Evolutionary conservation across 2,888 invertebrate species (phyloP), one percentile per base, ranked within the genome.

Genomic region (Cephus sareptanus): DNA sequence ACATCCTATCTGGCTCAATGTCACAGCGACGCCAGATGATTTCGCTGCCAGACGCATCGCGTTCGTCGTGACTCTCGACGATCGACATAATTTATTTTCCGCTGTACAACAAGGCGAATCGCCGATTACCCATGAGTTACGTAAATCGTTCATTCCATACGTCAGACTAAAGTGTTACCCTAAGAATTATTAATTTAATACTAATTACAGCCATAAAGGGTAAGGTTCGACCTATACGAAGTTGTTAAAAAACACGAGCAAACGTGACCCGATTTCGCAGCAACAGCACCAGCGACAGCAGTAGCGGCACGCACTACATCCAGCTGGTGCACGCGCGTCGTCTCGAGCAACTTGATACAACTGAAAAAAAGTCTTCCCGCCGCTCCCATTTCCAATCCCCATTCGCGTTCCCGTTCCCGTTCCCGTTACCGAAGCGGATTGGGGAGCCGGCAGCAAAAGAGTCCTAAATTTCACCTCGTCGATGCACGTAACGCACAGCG

Each of bases 281-380:
- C 71, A 34, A 34, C 30, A 34, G 33, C 71, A 34, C 71, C 31
- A 13, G 71, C 33, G 23, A 56, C 40, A 23, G 56, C 56, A 56
- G 56, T 23, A 56, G 56, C 56, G 56, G 56, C 31, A 71, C 31
- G 71, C 31, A 71, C 31, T 34, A 34, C 71, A 33, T 71, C 71
- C 71, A 34, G 31, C 31, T 71, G 71, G 71, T 71, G 71, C 71
- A 71, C 71, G 34, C 71, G 71, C 71, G 71, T 30, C 71, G 71
- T 33, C 71, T 71, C 71, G 30, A 23, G 56, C 56, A 56, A 56
- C 56, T 56, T 23, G 56, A 56, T 56, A 56, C 56, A 56, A 56
- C 56, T 56, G 56, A 56, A 56, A 56, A 40, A 56, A 56, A 56
- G 56, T 56, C 56, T 56, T 56, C 56, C 56, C 56, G 15, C 15